These are phyloP conservation scores for Paralinhomoeus sp. DNA, from an alignment of 2,888 invertebrate species.

Conservation along the genomic window DNA sequence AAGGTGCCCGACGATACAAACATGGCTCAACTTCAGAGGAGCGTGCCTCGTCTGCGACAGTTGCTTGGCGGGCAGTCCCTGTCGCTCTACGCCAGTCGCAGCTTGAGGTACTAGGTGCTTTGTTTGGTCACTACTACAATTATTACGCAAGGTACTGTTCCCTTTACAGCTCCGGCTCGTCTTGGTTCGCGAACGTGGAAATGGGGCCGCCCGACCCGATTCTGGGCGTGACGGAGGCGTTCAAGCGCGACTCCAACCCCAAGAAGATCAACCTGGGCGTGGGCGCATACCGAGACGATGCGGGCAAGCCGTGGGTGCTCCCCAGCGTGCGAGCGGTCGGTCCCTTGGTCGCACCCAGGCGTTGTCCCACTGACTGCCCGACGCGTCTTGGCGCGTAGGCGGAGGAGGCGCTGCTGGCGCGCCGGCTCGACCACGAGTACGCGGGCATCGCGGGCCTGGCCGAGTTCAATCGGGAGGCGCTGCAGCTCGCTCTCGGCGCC, in stretches of 20 bases:
- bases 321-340: constrained; percentile 46
- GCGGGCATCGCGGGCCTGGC: constrained; percentile 65
- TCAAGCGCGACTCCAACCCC: constrained; percentile 59
- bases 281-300: constrained; percentile 79
- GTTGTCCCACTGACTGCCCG: too few species aligned
- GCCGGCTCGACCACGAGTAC: constrained; percentile 72
- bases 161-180: too few species aligned
- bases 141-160: too few species aligned
- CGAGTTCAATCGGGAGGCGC: constrained; percentile 59
- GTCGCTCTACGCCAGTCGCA: too few species aligned
- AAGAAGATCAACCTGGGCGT: constrained; percentile 70
- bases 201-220: constrained; percentile 97
- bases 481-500: constrained; percentile 65
- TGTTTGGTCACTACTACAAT: too few species aligned
- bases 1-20: too few species aligned
- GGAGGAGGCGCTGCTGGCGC: constrained; percentile 45
- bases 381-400: constrained; percentile 38
- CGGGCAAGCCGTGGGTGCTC: constrained; percentile 80
- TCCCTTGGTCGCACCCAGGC: too few species aligned
- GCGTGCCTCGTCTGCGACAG: too few species aligned
- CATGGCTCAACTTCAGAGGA: too few species aligned
- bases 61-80: too few species aligned
- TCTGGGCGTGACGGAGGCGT: constrained; percentile 88
- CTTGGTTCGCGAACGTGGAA: constrained; percentile 42
- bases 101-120: too few species aligned